Evolutionary conservation across 2,888 invertebrate genomes (phyloP), one percentile per base, ranked within the genome.

Genomic region (Leucozona laternaria): DNA sequence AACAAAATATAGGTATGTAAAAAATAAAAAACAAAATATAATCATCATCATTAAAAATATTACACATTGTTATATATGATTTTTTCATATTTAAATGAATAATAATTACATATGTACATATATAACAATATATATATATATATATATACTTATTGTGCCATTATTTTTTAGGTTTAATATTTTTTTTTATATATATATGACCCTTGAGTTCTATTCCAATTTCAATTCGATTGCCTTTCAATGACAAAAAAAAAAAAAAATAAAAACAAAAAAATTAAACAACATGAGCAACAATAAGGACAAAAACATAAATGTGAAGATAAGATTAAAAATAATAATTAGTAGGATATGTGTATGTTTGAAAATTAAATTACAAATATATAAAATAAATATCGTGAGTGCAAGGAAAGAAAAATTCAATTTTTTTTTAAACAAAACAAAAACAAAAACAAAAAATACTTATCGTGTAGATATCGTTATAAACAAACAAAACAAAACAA

Each of bases 261-360:
- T 57, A 75, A 50, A 13, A 53, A n/a, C n/a, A 34, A 34, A 70
- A 70, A 48, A 15, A 53, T 43, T 28, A 66, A 55, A 66, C 15
- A 81, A 81, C 60, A 81, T 77, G 81, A 85, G 85, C 77, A 85
- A 85, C 85, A 85, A 85, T 81, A 81, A 81, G 77, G 77, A 85
- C 77, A 85, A 81, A 84, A 77, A 22, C 34, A 48, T 40, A 71
- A 40, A 72, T 77, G 40, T 45, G 57, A 70, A 57, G 73, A 79
- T 62, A 71, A 48, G 37, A 57, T 73, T 58, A 53, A 58, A 58
- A 76, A 60, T 34, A 76, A 66, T 80, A 72, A 66, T 79, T 66
- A 76, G 79, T 76, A 79, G 75, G 78, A 78, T 72, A 78, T 57
- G 40, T 60, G 66, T 76, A 62, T 72, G 76, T 80, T 25, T 77